phyloP scores from a whole-genome alignment of 1,140 invertebrate species.

The Procambarus clarkii region DNA sequence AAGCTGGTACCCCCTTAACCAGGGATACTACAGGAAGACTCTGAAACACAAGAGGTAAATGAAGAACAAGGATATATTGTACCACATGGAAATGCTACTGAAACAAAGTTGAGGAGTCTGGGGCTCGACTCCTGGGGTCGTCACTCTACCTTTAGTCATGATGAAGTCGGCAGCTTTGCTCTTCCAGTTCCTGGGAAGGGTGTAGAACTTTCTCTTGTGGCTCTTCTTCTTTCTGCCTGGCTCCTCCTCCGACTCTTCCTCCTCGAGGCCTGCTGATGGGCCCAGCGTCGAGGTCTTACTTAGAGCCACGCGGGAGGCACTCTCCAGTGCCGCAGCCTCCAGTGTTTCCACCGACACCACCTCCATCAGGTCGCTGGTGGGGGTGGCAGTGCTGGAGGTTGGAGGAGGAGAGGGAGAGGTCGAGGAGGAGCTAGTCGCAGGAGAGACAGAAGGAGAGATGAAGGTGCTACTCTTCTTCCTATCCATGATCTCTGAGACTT shows the following conservation, averaged over 20 bases:
- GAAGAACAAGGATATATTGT: too few species aligned
- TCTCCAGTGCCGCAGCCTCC: slow-evolving; percentile 10
- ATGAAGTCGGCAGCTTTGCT: slow-evolving; percentile 62
- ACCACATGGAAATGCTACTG: too few species aligned
- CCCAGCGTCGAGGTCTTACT: slow-evolving; percentile 38
- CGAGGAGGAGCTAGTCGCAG: slow-evolving; percentile 23
- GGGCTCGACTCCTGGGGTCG: too few species aligned
- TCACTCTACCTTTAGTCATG: slow-evolving; percentile 59
- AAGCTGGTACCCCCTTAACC: too few species aligned
- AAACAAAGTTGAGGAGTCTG: too few species aligned
- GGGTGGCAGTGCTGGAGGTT: neutral
- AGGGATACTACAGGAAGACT: too few species aligned
- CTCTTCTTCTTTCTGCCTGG: slow-evolving; percentile 40
- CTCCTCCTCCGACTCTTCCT: slow-evolving; percentile 4
- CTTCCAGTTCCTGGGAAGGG: slow-evolving; percentile 61
- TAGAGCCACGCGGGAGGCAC: slow-evolving; percentile 7
- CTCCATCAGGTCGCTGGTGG: slow-evolving; percentile 17
- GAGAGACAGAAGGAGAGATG: neutral
- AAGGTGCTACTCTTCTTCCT: slow-evolving; percentile 28
- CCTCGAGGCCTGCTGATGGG: slow-evolving; percentile 13
- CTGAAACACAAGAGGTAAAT: too few species aligned
- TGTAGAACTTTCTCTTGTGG: slow-evolving; percentile 59
- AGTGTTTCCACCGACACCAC: slow-evolving; percentile 42
- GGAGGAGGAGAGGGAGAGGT: slow-evolving; percentile 19
- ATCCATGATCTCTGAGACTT: slow-evolving; percentile 41